phyloP scores from a whole-genome alignment of 2,888 invertebrate species.

The Prosapia bicincta region DNA sequence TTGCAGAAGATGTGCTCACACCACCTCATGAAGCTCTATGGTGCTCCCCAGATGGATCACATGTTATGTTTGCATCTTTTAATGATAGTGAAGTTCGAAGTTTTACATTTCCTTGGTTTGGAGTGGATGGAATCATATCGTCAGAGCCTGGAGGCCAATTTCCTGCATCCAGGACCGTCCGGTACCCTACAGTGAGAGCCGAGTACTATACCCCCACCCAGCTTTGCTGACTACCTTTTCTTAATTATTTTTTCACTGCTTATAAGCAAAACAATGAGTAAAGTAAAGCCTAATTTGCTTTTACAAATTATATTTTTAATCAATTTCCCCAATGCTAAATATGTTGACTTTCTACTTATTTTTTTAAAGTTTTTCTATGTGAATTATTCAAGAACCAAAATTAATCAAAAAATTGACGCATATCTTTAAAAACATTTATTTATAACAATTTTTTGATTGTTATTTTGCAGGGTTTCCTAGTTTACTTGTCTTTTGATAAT shows the following conservation, averaged over 20 bases:
- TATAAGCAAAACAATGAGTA: background rate
- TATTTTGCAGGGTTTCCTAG: no score
- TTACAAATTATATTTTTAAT: background rate
- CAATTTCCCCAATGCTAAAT: background rate
- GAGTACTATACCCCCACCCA: constrained; percentile 27
- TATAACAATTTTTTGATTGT: no score
- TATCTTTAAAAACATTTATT: no score
- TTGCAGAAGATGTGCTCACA: constrained; percentile 81
- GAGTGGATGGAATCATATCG: constrained; percentile 59
- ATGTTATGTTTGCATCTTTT: constrained; percentile 81
- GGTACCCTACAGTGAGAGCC: constrained; percentile 73
- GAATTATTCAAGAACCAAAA: no score
- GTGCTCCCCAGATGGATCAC: constrained; percentile 78
- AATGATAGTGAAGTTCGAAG: constrained; percentile 77
- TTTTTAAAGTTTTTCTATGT: no score
- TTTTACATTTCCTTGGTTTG: constrained; percentile 78
- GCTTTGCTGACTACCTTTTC: background rate
- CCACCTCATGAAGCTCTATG: constrained; percentile 73
- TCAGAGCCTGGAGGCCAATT: constrained; percentile 52
- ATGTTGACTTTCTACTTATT: no score
- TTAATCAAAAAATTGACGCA: no score
- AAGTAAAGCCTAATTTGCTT: background rate
- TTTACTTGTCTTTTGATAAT: no score
- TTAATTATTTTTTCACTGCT: background rate
- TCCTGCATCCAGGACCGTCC: constrained; percentile 73